Conservation (phyloP, 2,113 vertebrate genomes). For the Brienomyrus longianalis region DNA sequence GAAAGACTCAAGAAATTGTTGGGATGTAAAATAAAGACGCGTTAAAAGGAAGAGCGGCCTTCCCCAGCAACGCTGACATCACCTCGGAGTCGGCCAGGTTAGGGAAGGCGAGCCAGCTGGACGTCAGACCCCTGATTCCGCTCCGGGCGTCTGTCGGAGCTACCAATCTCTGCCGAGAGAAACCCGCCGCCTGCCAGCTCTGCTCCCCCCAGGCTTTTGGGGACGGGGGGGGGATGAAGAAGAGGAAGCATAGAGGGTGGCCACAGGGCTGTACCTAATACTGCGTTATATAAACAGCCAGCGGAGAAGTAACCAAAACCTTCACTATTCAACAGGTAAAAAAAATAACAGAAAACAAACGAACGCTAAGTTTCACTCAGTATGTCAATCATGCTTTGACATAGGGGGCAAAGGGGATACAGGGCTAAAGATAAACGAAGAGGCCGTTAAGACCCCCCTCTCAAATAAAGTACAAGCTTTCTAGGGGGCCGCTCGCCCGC, state of each 20-base stretch:
- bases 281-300: constrained; percentile 84
- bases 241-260: constrained; percentile 45
- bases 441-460: constrained; percentile 83
- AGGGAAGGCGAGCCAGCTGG: not conserved
- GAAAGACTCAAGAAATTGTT: not conserved
- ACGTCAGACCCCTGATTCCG: not conserved
- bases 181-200: not conserved
- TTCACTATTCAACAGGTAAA: not conserved
- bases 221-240: constrained; percentile 52
- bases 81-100: not conserved
- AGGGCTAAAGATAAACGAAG: not conserved
- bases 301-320: constrained; percentile 82
- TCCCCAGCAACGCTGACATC: not conserved
- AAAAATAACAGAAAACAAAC: not conserved
- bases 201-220: constrained; percentile 74
- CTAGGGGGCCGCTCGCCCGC: constrained; percentile 69
- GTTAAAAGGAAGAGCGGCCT: not conserved
- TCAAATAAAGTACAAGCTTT: constrained; percentile 79
- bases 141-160: not conserved
- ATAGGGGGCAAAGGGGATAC: not conserved
- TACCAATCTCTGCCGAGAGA: not conserved
- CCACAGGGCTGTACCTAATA: constrained; percentile 82
- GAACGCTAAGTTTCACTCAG: not conserved
- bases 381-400: constrained; percentile 74
- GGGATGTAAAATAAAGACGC: not conserved